phyloP scores from a whole-genome alignment of 2,113 vertebrate genomes.

The Perca flavescens region DNA sequence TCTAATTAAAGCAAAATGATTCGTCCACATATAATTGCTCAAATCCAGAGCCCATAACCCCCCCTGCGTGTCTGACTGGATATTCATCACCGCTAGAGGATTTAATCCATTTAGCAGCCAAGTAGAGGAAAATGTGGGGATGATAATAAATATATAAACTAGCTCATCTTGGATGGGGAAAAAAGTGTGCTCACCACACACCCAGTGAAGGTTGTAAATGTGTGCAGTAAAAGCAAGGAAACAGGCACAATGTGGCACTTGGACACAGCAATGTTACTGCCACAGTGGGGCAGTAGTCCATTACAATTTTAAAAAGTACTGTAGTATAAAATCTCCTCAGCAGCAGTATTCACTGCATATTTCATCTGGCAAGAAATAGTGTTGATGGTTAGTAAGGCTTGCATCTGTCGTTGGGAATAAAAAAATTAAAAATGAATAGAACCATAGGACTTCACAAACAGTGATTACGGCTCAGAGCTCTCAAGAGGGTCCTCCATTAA shows the following conservation, averaged over 20 bases:
- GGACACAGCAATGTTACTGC: constrained; percentile 44
- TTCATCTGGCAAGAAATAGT: constrained; percentile 27
- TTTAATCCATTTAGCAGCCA: constrained; percentile 44
- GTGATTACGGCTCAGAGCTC: constrained; percentile 75
- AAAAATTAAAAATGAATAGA: constrained; percentile 7
- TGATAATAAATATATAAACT: constrained; percentile 17
- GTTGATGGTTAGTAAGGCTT: constrained; percentile 18
- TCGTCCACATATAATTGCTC: constrained; percentile 42
- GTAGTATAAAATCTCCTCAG: constrained; percentile 27
- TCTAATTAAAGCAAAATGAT: constrained; percentile 70
- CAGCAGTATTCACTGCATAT: constrained; percentile 29
- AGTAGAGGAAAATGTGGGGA: neutral
- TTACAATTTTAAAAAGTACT: constrained; percentile 50
- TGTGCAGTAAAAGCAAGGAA: constrained; percentile 21
- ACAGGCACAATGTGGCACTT: constrained; percentile 17
- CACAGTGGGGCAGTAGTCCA: constrained; percentile 74
- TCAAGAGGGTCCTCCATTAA: constrained; percentile 78
- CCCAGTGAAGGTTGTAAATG: constrained; percentile 66
- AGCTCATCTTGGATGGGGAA: neutral
- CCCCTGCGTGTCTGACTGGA: constrained; percentile 12
- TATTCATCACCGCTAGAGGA: constrained; percentile 33
- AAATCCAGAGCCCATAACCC: constrained; percentile 39
- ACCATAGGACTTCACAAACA: constrained; percentile 63
- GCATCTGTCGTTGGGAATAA: constrained; percentile 11
- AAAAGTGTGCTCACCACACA: constrained; percentile 70